Conservation (phyloP, 2,888 invertebrate species). For the Cactoblastis cactorum region DNA sequence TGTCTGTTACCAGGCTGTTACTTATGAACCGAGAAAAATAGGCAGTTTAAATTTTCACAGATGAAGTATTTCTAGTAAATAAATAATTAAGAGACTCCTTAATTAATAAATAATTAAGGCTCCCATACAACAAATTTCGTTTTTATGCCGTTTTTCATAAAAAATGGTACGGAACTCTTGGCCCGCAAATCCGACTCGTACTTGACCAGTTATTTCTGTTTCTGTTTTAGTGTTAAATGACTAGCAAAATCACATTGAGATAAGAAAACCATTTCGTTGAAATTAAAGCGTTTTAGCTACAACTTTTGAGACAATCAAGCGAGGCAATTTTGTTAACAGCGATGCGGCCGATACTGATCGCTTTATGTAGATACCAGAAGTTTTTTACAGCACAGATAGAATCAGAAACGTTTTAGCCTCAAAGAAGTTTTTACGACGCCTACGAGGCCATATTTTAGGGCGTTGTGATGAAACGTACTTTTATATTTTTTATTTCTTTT, state of each 20-base stretch:
- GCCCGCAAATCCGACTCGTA: no score
- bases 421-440: constrained; percentile 37
- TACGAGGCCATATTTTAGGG: constrained; percentile 31
- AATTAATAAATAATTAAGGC: no score
- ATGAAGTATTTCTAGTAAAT: no score
- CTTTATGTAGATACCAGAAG: constrained; percentile 30
- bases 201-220: neutral
- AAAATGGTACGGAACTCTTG: no score
- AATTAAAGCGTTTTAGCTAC: constrained; percentile 18
- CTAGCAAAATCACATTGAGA: neutral
- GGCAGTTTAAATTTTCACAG: no score
- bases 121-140: no score
- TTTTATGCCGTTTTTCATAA: no score
- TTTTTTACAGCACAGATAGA: constrained; percentile 40
- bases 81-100: no score
- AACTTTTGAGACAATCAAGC: constrained; percentile 27
- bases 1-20: no score
- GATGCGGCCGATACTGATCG: constrained; percentile 30
- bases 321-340: constrained; percentile 33
- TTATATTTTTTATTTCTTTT: constrained; percentile 9
- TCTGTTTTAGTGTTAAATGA: neutral
- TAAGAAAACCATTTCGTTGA: constrained; percentile 13
- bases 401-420: constrained; percentile 35
- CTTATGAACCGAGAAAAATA: no score
- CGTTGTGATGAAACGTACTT: constrained; percentile 26